phyloP scores from a whole-genome alignment of 2,113 vertebrate species.

The Salvelinus sp. region DNA sequence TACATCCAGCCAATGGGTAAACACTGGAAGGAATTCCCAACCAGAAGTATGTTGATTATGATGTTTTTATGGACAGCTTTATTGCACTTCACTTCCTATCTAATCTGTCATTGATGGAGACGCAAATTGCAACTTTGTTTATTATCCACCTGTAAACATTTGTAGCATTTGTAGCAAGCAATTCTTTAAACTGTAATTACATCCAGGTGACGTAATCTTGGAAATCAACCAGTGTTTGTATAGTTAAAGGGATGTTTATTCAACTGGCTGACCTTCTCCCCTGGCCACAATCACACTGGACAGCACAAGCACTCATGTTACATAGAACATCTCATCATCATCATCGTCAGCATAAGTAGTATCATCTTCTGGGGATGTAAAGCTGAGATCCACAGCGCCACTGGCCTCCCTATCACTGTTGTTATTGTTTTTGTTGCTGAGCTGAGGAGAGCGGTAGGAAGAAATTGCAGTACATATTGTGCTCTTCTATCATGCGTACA shows the following conservation, averaged over 20 bases:
- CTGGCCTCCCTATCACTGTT: too few relatives aligned
- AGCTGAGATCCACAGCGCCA: not conserved
- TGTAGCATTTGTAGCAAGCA: too few relatives aligned
- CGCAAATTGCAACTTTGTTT: too few relatives aligned
- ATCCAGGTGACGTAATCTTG: not conserved
- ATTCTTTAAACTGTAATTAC: not conserved
- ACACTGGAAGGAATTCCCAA: too few relatives aligned
- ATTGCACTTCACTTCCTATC: too few relatives aligned
- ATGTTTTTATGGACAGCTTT: too few relatives aligned
- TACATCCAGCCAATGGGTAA: not conserved
- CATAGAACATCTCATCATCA: slow-evolving; percentile 43
- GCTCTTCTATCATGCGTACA: slow-evolving; percentile 20
- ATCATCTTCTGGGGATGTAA: slow-evolving; percentile 58
- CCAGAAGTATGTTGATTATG: too few relatives aligned
- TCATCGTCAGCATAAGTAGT: slow-evolving; percentile 29
- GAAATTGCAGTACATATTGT: too few relatives aligned
- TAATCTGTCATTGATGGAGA: too few relatives aligned
- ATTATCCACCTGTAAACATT: too few relatives aligned
- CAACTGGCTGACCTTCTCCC: not conserved
- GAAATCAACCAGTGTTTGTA: not conserved
- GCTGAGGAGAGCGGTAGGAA: too few relatives aligned
- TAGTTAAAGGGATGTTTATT: not conserved
- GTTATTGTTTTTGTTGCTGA: too few relatives aligned
- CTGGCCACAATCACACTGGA: slow-evolving; percentile 5
- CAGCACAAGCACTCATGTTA: slow-evolving; percentile 18